These are phyloP conservation scores for Archilochus colubris DNA, from an alignment of 2,113 vertebrate species.

Conservation along the genomic window DNA sequence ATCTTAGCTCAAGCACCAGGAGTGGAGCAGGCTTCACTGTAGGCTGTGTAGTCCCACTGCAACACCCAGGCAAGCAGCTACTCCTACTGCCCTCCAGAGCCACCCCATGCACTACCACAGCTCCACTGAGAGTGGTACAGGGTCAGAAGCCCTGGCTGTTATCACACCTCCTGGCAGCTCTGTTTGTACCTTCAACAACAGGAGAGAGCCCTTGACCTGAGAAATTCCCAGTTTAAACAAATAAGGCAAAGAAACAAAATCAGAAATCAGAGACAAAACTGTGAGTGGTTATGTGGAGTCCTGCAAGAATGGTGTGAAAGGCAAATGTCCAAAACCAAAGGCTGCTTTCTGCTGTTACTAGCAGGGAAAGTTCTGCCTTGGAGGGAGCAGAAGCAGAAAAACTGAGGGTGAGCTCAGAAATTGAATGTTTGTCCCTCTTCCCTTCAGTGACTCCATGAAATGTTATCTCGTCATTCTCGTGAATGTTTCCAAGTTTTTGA, in stretches of 20 bases:
- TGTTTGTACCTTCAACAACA: background rate
- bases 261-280: background rate
- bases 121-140: rapidly evolving
- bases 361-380: background rate
- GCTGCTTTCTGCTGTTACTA: background rate
- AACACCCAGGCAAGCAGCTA: background rate
- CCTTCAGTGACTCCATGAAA: background rate
- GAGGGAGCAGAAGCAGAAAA: background rate
- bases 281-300: background rate
- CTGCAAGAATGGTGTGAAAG: background rate
- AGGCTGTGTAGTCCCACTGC: background rate
- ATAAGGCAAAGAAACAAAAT: background rate
- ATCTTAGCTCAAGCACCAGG: background rate
- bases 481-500: background rate
- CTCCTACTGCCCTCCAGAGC: background rate
- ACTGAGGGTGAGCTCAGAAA: background rate
- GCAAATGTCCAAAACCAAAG: background rate
- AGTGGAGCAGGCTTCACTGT: background rate
- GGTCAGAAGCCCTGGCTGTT: background rate
- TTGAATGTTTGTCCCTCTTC: background rate
- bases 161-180: background rate
- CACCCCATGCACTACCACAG: rapidly evolving
- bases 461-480: background rate
- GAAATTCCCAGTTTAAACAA: background rate
- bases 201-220: background rate